Percentiles rank a stretch among this genome's conserved stretches.
Evolutionary conservation across 2,113 vertebrate genomes (phyloP).

Genomic region (Thomomys bottae): DNA sequence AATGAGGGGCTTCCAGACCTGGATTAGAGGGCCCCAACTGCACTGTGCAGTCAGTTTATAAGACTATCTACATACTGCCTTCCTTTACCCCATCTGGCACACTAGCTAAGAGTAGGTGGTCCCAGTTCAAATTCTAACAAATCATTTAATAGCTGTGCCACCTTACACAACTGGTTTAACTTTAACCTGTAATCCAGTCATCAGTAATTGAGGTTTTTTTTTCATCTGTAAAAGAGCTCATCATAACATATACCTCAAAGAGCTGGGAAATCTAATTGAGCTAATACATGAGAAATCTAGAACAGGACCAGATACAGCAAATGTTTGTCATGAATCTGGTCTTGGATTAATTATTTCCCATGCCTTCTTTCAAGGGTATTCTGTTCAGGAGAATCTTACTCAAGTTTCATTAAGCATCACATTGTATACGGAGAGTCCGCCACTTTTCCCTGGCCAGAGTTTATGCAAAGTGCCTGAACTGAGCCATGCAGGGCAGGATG

Average conservation of each 20-base stretch:
- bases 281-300: neutral
- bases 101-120: neutral
- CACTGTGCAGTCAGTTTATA: neutral
- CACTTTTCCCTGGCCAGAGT: neutral
- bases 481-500: rapidly evolving
- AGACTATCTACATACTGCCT: neutral
- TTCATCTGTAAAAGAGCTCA: constrained; percentile 10
- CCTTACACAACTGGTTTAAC: neutral
- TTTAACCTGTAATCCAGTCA: neutral
- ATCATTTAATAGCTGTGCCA: neutral
- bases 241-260: neutral
- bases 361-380: neutral
- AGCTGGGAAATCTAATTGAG: constrained; percentile 4
- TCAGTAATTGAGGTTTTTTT: neutral
- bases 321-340: rapidly evolving
- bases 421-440: neutral
- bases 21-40: neutral
- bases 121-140: neutral
- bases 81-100: neutral
- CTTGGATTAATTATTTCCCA: neutral
- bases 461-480: rapidly evolving
- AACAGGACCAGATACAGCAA: neutral
- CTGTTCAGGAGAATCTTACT: neutral
- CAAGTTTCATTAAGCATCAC: neutral
- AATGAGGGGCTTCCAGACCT: neutral